Conservation (phyloP, 2,888 invertebrate species). For the Pyrocoelia pectoralis region DNA sequence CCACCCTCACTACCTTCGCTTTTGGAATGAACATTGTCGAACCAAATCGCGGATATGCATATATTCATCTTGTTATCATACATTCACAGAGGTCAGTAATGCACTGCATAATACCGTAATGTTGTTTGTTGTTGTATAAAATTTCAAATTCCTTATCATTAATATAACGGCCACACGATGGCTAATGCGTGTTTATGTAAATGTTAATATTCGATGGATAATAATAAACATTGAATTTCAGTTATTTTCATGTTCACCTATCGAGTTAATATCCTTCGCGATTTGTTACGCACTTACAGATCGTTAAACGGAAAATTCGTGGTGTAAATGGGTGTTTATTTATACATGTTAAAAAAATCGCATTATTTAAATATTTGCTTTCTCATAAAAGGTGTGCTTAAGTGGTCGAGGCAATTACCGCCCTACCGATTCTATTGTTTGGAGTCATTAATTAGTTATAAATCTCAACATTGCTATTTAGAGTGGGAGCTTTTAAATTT, state of each 20-base stretch:
- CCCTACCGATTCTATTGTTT: slow-evolving; percentile 16
- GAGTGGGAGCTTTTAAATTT: background rate
- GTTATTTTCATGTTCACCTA: background rate
- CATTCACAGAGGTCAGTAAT: slow-evolving; percentile 29
- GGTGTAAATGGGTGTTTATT: slow-evolving; percentile 1
- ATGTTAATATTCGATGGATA: background rate
- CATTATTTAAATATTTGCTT: slow-evolving; percentile 14
- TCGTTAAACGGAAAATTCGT: slow-evolving; percentile 10
- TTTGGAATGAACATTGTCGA: too few relatives aligned
- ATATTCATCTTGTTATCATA: slow-evolving; percentile 21
- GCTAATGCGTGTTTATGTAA: slow-evolving; percentile 9
- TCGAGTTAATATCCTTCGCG: slow-evolving; percentile 1
- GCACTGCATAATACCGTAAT: slow-evolving; percentile 18
- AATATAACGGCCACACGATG: slow-evolving; percentile 10
- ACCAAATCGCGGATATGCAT: too few relatives aligned
- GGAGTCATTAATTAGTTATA: slow-evolving; percentile 17
- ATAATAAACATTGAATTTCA: background rate
- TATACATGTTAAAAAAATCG: slow-evolving; percentile 14
- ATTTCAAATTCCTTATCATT: slow-evolving; percentile 14
- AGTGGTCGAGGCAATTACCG: slow-evolving; percentile 19
- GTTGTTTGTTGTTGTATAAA: slow-evolving; percentile 14
- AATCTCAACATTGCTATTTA: background rate
- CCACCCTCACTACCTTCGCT: too few relatives aligned
- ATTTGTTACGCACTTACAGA: slow-evolving; percentile 6
- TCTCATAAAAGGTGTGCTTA: slow-evolving; percentile 15